Evolutionary conservation across 2,888 invertebrate species (phyloP).

Genomic region (Mythimna ferrago): DNA sequence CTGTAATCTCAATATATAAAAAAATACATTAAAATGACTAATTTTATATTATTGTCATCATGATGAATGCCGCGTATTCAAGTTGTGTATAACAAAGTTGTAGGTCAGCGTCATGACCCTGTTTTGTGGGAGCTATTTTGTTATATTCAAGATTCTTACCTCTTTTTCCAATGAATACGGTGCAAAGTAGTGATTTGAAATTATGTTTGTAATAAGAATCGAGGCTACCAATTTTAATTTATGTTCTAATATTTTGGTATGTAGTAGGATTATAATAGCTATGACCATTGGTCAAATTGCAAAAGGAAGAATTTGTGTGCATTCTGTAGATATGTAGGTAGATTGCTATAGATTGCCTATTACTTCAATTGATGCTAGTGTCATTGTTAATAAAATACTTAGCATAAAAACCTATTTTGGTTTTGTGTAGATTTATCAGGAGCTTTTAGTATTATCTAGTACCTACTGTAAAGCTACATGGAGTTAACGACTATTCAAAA

Average conservation of each 20-base stretch:
- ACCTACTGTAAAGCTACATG: neutral
- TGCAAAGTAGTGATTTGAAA: neutral
- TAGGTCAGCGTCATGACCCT: neutral
- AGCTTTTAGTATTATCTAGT: neutral
- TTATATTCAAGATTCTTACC: neutral
- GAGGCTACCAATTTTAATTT: neutral
- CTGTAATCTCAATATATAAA: neutral
- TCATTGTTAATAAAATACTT: constrained; percentile 22
- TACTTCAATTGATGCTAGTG: neutral
- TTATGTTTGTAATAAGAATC: too few relatives aligned
- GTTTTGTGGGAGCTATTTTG: neutral
- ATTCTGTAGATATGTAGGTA: neutral
- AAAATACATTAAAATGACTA: neutral
- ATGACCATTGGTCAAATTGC: neutral
- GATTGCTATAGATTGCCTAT: neutral
- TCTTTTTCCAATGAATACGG: constrained; percentile 1
- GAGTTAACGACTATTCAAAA: neutral
- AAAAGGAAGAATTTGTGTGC: neutral
- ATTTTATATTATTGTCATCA: neutral
- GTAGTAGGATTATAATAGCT: neutral
- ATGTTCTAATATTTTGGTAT: constrained; percentile 18
- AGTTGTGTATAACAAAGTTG: neutral
- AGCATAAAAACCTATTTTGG: neutral
- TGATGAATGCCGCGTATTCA: neutral
- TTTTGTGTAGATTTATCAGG: neutral